A percentile compares a stretch with the other conserved stretches of the same genome.
Conservation (phyloP, 2,888 invertebrate genomes). For the Apotomis capreana region DNA sequence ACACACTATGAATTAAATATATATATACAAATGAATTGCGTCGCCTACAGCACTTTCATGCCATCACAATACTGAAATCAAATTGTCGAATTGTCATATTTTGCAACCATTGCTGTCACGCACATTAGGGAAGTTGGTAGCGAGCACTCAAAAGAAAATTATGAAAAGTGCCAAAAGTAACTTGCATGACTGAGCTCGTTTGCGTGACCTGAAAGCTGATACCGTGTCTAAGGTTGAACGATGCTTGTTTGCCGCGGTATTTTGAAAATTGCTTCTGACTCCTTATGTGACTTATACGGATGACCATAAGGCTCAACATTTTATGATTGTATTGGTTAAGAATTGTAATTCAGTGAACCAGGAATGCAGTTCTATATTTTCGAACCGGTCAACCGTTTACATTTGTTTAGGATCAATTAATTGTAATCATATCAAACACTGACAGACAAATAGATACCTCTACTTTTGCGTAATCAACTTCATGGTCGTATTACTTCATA, state of each 20-base stretch:
- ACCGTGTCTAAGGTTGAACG: slow-evolving; percentile 14
- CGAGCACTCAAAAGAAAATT: slow-evolving; percentile 26
- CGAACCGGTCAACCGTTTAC: too few species aligned
- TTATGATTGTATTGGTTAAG: too few species aligned
- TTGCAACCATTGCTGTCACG: background rate
- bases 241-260: background rate
- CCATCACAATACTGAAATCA: slow-evolving; percentile 3
- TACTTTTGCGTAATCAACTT: too few species aligned
- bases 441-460: too few species aligned
- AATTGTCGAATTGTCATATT: slow-evolving; percentile 4
- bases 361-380: too few species aligned
- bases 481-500: too few species aligned
- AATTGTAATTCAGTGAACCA: too few species aligned
- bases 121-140: slow-evolving; percentile 7
- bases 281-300: background rate
- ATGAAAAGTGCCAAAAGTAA: slow-evolving; percentile 24
- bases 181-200: slow-evolving; percentile 31
- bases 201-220: slow-evolving; percentile 39
- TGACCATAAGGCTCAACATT: background rate
- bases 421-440: too few species aligned
- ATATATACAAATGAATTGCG: too few species aligned
- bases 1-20: too few species aligned
- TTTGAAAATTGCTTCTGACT: background rate
- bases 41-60: too few species aligned
- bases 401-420: too few species aligned